A percentile compares a stretch with the other conserved stretches of the same genome.
phyloP scores from a whole-genome alignment of 2,113 vertebrate genomes.

The Polypterus bichir region DNA sequence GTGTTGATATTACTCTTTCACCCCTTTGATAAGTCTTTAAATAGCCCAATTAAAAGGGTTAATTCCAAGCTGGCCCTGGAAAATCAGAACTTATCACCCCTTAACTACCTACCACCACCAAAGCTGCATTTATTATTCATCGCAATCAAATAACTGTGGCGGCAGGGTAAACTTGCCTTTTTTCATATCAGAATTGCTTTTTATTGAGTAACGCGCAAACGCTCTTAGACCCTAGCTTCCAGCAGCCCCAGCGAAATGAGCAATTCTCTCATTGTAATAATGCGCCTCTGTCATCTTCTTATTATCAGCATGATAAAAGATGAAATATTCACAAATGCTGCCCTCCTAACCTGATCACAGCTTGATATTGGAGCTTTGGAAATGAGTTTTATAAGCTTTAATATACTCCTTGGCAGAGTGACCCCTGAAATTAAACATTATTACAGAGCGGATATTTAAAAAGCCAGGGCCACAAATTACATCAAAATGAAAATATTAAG shows the following conservation, averaged over 20 bases:
- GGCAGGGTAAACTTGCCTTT: conserved; percentile 86
- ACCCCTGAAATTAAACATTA: conserved; percentile 99
- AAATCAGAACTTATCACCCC: conserved; percentile 52
- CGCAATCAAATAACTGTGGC: conserved; percentile 94
- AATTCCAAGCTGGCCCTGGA: conserved; percentile 57
- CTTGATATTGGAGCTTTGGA: conserved; percentile 99
- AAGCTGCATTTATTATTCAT: conserved; percentile 91
- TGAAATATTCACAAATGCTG: conserved; percentile 99
- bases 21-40: conserved; percentile 44
- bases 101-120: conserved; percentile 37
- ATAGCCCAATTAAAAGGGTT: conserved; percentile 66
- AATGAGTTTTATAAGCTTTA: conserved; percentile 99
- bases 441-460: conserved; percentile 99
- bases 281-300: conserved; percentile 98
- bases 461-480: conserved; percentile 97
- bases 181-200: conserved; percentile 84
- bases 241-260: conserved; percentile 86
- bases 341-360: conserved; percentile 99
- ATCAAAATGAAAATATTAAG: conserved; percentile 99
- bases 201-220: conserved; percentile 80
- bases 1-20: conserved; percentile 10
- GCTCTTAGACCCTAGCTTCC: conserved; percentile 67
- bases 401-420: conserved; percentile 99
- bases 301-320: conserved; percentile 99
- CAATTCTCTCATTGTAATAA: conserved; percentile 99